A percentile compares a stretch with the other conserved stretches of the same genome.
phyloP scores from a whole-genome alignment of 2,888 invertebrate genomes.

The Acrobasis suavella region DNA sequence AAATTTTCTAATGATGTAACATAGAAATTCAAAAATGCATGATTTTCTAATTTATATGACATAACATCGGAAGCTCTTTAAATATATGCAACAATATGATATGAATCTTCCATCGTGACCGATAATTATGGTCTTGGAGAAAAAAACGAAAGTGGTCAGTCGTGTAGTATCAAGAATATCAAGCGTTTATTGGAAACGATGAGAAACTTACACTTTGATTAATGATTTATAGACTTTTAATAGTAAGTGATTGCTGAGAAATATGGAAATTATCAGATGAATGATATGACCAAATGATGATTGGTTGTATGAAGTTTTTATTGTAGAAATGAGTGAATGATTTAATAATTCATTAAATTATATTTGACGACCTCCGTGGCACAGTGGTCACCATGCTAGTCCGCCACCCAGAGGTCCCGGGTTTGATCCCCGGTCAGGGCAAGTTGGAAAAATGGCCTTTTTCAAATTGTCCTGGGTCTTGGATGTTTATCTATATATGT shows the following conservation, averaged over 20 bases:
- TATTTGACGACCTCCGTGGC: too few relatives aligned
- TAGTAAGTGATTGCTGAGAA: slow-evolving; percentile 6
- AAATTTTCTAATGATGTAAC: slow-evolving; percentile 17
- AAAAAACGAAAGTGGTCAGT: slow-evolving; percentile 43
- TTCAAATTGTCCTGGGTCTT: too few relatives aligned
- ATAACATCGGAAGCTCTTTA: slow-evolving; percentile 11
- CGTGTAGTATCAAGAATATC: slow-evolving; percentile 21
- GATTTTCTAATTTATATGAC: background rate
- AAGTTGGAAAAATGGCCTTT: too few relatives aligned
- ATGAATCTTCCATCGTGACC: slow-evolving; percentile 14
- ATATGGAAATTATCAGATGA: background rate
- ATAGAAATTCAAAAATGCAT: background rate
- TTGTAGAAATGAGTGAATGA: too few relatives aligned
- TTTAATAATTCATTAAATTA: too few relatives aligned
- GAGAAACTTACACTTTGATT: slow-evolving; percentile 7
- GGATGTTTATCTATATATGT: too few relatives aligned
- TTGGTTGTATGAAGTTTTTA: too few relatives aligned
- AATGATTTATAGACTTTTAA: background rate
- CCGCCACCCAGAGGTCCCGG: too few relatives aligned
- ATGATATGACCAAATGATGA: too few relatives aligned
- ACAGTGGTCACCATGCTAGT: too few relatives aligned
- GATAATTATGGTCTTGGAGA: slow-evolving; percentile 19
- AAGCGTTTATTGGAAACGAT: slow-evolving; percentile 17
- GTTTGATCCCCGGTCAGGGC: too few relatives aligned
- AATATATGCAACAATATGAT: slow-evolving; percentile 18